Conservation (phyloP, 2,888 invertebrate genomes). For the Agrilus mali region DNA sequence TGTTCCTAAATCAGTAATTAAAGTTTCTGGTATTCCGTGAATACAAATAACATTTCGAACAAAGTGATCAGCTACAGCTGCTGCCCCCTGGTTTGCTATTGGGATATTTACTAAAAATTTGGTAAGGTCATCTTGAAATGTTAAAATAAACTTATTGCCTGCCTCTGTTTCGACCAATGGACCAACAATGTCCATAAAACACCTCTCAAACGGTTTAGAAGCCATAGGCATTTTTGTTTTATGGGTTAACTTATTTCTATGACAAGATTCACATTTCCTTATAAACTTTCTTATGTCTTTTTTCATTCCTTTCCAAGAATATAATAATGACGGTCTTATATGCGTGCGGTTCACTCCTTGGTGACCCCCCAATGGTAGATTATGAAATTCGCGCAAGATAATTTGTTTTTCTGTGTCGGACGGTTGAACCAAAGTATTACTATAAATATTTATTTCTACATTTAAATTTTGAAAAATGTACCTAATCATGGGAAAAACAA, state of each 20-base stretch:
- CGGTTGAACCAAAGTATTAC: no score
- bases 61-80: not conserved
- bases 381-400: not conserved
- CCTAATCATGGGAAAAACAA: no score
- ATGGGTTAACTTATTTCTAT: not conserved
- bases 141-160: not conserved
- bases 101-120: not conserved
- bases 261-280: not conserved
- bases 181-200: not conserved
- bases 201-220: not conserved
- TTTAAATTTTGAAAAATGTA: no score
- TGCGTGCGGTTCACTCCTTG: not conserved
- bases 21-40: constrained; percentile 1
- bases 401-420: no score
- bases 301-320: not conserved
- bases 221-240: not conserved
- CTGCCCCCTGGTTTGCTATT: not conserved
- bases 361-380: not conserved
- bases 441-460: no score
- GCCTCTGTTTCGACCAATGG: not conserved
- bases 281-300: not conserved
- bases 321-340: not conserved
- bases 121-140: no score
- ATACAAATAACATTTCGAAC: not conserved
- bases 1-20: constrained; percentile 10